Conservation (phyloP, 2,888 invertebrate species). For the Aplocera efformata region DNA sequence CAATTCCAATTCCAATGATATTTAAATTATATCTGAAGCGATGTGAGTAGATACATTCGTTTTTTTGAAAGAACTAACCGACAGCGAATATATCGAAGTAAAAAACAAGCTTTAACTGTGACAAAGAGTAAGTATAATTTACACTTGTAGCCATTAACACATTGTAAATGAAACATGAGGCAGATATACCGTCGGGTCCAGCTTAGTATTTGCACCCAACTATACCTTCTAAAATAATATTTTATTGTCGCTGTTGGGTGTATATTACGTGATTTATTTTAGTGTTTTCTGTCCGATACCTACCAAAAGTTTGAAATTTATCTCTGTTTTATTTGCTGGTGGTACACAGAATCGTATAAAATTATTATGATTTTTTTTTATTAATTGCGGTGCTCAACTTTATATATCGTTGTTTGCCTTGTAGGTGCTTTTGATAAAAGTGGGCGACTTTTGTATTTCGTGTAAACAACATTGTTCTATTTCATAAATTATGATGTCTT, state of each 20-base stretch:
- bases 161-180: constrained; percentile 11
- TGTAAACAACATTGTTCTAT: too few species aligned
- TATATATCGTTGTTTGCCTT: constrained; percentile 5
- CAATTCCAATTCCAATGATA: too few species aligned
- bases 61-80: too few species aligned
- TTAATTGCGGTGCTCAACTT: constrained; percentile 4
- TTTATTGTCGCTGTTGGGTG: neutral
- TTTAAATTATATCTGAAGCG: too few species aligned
- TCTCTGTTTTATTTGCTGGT: constrained; percentile 2
- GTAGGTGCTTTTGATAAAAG: too few species aligned
- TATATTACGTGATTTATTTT: constrained; percentile 8
- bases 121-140: constrained; percentile 2
- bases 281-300: constrained; percentile 7
- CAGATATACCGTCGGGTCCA: neutral
- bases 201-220: constrained; percentile 2
- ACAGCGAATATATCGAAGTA: too few species aligned
- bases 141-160: constrained; percentile 12
- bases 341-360: neutral
- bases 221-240: constrained; percentile 7
- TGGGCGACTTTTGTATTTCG: too few species aligned
- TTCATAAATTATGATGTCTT: too few species aligned
- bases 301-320: constrained; percentile 4
- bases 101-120: neutral
- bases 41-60: too few species aligned
- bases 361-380: neutral